A percentile compares a stretch with the other conserved stretches of the same genome.
phyloP scores from a whole-genome alignment of 2,888 invertebrate genomes.

The Parnassius glacialis region DNA sequence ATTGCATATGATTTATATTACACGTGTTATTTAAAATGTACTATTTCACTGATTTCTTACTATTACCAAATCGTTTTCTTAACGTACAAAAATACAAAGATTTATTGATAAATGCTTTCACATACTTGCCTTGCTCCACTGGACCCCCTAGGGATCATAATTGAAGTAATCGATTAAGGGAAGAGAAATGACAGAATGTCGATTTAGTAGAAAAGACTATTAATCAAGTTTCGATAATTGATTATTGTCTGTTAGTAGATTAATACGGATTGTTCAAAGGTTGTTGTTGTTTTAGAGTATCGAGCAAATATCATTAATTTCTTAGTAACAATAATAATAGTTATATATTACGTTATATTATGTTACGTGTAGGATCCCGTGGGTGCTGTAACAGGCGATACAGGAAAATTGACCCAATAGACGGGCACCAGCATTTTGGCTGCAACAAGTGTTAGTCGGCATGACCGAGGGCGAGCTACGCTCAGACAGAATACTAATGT shows the following conservation, averaged over 20 bases:
- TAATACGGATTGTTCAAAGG: conserved; percentile 53
- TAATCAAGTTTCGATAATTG: conserved; percentile 77
- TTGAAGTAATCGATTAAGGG: conserved; percentile 77
- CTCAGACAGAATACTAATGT: no score
- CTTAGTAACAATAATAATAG: not conserved
- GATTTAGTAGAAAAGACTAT: conserved; percentile 68
- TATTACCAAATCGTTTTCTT: no score
- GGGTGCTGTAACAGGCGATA: no score
- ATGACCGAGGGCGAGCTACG: no score
- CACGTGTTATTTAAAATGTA: no score
- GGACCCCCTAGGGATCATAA: conserved; percentile 74
- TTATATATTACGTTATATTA: no score
- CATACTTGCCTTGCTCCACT: conserved; percentile 51
- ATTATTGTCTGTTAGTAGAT: conserved; percentile 73
- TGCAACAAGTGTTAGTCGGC: no score
- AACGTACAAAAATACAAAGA: conserved; percentile 44
- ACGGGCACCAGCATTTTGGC: no score
- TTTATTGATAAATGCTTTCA: conserved; percentile 63
- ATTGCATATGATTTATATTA: no score
- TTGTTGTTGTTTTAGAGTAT: conserved; percentile 11
- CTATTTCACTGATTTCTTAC: no score
- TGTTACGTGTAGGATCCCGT: no score
- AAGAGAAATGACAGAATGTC: conserved; percentile 80
- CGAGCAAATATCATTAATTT: conserved; percentile 14
- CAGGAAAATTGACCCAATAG: no score